Conservation (phyloP, 2,797 vertebrate genomes). For the Typhlichthys eigenmanni region DNA sequence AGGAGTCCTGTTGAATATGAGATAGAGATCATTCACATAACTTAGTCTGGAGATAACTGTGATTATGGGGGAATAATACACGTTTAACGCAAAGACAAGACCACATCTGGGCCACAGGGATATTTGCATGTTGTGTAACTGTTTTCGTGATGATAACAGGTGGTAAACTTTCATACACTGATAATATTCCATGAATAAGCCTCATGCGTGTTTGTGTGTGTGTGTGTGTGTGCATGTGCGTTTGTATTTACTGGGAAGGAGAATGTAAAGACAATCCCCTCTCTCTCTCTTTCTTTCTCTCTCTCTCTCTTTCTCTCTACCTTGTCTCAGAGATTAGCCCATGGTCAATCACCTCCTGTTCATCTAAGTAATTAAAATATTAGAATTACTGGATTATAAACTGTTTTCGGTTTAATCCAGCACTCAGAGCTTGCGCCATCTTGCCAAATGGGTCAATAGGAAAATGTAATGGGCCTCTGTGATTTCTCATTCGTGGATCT, state of each 20-base stretch:
- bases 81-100: neutral
- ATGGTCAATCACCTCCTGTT: conserved; percentile 79
- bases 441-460: conserved; percentile 77
- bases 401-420: conserved; percentile 76
- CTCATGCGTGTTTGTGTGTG: conserved; percentile 29
- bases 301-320: conserved; percentile 31
- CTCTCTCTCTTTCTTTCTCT: neutral
- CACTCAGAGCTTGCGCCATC: conserved; percentile 60
- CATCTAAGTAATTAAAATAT: conserved; percentile 82
- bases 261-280: conserved; percentile 40
- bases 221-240: neutral
- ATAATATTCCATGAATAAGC: conserved; percentile 58
- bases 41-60: neutral
- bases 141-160: conserved; percentile 60
- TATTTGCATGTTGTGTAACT: conserved; percentile 11
- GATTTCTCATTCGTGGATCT: conserved; percentile 75
- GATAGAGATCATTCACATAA: neutral
- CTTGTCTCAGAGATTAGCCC: conserved; percentile 78
- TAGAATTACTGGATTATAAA: conserved; percentile 79
- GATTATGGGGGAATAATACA: neutral
- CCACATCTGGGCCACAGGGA: conserved; percentile 5
- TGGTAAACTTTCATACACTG: conserved; percentile 62
- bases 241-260: conserved; percentile 39
- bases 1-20: conserved; percentile 18
- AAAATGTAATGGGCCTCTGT: conserved; percentile 75